Conservation (phyloP, 2,113 vertebrate genomes). For the Rhea pennata region DNA sequence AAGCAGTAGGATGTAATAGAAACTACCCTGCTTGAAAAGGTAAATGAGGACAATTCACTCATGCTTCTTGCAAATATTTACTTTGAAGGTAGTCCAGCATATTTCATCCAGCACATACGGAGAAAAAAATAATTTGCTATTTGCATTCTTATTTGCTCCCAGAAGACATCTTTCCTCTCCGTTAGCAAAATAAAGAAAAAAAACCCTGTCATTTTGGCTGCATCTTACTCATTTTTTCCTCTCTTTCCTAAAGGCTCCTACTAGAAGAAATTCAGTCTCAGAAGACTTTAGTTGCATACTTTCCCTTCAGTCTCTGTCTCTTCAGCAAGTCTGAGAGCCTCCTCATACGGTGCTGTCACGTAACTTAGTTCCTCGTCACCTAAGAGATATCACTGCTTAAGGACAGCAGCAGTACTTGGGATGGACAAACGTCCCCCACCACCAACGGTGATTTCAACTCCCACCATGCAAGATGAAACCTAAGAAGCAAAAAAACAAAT, state of each 20-base stretch:
- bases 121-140: not conserved
- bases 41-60: slow-evolving; percentile 22
- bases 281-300: not conserved
- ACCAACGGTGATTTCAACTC: not conserved
- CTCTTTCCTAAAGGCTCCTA: not conserved
- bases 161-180: not conserved
- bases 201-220: not conserved
- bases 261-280: not conserved
- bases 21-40: not conserved
- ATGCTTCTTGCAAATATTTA: not conserved
- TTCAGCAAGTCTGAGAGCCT: not conserved
- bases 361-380: not conserved
- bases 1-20: rapidly evolving
- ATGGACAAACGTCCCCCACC: not conserved
- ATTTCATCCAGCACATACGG: not conserved
- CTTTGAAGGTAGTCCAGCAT: slow-evolving; percentile 3
- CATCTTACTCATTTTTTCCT: not conserved
- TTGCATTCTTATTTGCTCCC: not conserved
- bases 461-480: slow-evolving; percentile 11
- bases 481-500: slow-evolving; percentile 31
- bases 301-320: not conserved
- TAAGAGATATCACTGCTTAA: not conserved
- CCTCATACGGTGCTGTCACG: not conserved
- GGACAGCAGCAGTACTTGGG: not conserved
- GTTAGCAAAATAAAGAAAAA: not conserved